phyloP scores from a whole-genome alignment of 1,140 invertebrate genomes.

The Drosophila erecta region DNA sequence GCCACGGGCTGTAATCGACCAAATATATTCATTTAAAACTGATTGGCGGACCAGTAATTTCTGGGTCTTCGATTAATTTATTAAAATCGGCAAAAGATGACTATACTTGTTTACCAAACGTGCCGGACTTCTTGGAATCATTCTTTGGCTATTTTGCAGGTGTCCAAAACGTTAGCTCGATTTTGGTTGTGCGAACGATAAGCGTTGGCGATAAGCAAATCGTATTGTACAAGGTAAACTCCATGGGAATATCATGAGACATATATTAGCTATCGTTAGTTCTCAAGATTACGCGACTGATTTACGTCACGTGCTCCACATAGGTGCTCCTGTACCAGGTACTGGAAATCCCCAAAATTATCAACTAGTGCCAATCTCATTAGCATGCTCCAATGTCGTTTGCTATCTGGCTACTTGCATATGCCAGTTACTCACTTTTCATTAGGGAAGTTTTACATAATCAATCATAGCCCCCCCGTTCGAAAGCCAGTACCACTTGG shows the following conservation, averaged over 20 bases:
- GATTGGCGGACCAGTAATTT: constrained; percentile 42
- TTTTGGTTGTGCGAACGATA: constrained; percentile 32
- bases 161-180: constrained; percentile 47
- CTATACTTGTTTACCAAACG: constrained; percentile 65
- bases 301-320: constrained; percentile 40
- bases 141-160: constrained; percentile 43
- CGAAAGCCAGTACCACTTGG: constrained; percentile 30
- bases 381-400: constrained; percentile 7
- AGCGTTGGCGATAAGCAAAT: constrained; percentile 60
- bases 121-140: constrained; percentile 22
- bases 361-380: not conserved
- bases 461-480: constrained; percentile 22
- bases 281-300: constrained; percentile 19
- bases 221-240: constrained; percentile 31
- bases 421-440: constrained; percentile 30
- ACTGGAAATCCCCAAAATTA: constrained; percentile 1
- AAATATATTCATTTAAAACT: constrained; percentile 74
- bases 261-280: constrained; percentile 52
- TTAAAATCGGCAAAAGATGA: constrained; percentile 63
- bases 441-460: constrained; percentile 40
- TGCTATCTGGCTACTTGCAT: constrained; percentile 11
- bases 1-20: constrained; percentile 26
- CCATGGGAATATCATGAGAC: constrained; percentile 65
- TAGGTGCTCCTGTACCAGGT: constrained; percentile 4
- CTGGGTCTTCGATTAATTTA: constrained; percentile 52